These are phyloP conservation scores for Petrocephalus microphthalmus DNA, from an alignment of 2,113 vertebrate genomes.

Conservation along the genomic window DNA sequence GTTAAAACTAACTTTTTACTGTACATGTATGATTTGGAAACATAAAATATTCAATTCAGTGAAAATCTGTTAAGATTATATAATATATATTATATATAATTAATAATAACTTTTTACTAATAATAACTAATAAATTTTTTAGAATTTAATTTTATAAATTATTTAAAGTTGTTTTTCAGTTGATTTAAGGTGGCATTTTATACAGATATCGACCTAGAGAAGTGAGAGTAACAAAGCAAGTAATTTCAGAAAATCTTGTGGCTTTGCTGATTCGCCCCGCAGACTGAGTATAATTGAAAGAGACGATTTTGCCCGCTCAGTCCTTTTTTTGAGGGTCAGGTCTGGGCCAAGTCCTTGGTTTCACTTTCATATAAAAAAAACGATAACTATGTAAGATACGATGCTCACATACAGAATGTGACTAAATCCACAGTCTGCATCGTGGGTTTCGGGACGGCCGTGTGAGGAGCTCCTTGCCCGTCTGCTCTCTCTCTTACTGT, in stretches of 20 bases:
- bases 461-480: not conserved
- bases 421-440: not conserved
- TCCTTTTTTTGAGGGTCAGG: slow-evolving; percentile 31
- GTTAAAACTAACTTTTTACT: not conserved
- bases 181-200: not conserved
- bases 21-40: too few species aligned
- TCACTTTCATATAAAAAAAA: not conserved
- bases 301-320: slow-evolving; percentile 31
- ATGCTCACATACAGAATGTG: not conserved
- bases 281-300: slow-evolving; percentile 34
- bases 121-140: too few species aligned
- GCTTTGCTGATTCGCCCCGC: slow-evolving; percentile 17
- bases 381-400: not conserved
- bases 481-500: not conserved
- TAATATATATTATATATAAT: too few species aligned
- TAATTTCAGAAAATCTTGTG: slow-evolving; percentile 27
- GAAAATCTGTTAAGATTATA: too few species aligned
- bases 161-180: not conserved
- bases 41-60: too few species aligned
- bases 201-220: slow-evolving; percentile 4
- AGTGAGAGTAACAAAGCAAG: slow-evolving; percentile 17
- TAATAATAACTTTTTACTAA: too few species aligned
- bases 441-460: not conserved
- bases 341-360: not conserved
- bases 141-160: too few species aligned